These are phyloP conservation scores for Phocides pigmalion DNA, from an alignment of 1,140 invertebrate species.

Conservation along the genomic window DNA sequence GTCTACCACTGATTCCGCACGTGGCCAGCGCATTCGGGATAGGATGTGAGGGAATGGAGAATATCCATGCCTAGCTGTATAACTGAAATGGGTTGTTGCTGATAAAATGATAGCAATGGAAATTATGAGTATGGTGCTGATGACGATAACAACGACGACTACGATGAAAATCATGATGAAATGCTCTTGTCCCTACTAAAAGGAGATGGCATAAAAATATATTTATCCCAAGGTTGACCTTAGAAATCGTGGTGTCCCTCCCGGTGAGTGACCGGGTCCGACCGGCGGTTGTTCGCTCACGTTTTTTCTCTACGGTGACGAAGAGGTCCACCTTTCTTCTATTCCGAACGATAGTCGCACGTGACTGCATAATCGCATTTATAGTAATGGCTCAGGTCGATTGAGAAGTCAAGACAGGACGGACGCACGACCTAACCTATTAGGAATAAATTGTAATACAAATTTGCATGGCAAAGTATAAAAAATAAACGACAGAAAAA, in stretches of 20 bases:
- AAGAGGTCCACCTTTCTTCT: slow-evolving; percentile 49
- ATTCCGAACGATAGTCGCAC: slow-evolving; percentile 43
- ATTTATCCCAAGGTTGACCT: background rate
- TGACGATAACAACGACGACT: no score
- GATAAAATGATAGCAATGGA: no score
- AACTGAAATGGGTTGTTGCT: no score
- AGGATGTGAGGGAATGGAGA: no score
- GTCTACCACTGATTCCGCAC: no score
- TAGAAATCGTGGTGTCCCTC: background rate
- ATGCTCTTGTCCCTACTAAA: no score
- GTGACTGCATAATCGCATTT: slow-evolving; percentile 54
- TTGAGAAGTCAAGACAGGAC: background rate
- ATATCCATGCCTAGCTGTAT: no score
- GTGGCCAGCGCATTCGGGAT: no score
- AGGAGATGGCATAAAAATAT: background rate
- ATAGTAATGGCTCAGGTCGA: slow-evolving; percentile 20
- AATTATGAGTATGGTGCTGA: no score
- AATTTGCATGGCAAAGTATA: no score
- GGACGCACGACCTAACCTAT: background rate
- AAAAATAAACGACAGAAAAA: no score
- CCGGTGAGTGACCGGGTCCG: slow-evolving; percentile 59
- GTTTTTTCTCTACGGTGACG: slow-evolving; percentile 46
- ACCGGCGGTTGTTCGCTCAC: slow-evolving; percentile 49
- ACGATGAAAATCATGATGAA: no score
- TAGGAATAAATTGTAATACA: background rate